phyloP scores from a whole-genome alignment of 2,113 vertebrate genomes.

The Cyphomyrus plagiostoma region DNA sequence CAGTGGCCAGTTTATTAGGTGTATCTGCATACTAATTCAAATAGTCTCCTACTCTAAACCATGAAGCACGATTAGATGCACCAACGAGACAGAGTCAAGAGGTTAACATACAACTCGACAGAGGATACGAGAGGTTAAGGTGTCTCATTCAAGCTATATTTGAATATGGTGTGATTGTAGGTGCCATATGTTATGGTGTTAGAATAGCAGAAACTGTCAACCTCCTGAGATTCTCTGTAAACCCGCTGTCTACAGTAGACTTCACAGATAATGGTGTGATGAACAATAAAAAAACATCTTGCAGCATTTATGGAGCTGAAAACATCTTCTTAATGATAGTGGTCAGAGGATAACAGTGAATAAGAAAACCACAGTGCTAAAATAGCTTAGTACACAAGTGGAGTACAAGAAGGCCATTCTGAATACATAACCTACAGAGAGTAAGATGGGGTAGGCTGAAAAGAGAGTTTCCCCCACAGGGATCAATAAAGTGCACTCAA shows the following conservation, averaged over 20 bases:
- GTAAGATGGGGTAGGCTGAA: background rate
- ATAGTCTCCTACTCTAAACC: background rate
- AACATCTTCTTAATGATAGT: background rate
- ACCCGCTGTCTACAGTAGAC: background rate
- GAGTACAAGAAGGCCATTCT: background rate
- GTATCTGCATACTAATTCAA: background rate
- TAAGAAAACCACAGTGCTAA: background rate
- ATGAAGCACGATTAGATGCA: background rate
- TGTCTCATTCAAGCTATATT: background rate
- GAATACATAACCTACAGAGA: background rate
- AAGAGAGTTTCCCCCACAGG: background rate
- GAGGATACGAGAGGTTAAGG: background rate
- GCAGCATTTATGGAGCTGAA: background rate
- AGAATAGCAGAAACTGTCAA: background rate
- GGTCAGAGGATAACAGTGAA: background rate
- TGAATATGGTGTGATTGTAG: background rate
- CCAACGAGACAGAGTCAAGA: background rate
- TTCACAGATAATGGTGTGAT: background rate
- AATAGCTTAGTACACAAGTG: background rate
- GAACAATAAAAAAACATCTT: background rate
- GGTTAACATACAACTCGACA: background rate
- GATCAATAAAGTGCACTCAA: background rate
- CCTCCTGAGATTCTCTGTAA: background rate
- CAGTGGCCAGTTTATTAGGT: background rate
- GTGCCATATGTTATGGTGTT: background rate